phyloP scores from a whole-genome alignment of 2,797 vertebrate genomes.

The Sebastes elongatus region DNA sequence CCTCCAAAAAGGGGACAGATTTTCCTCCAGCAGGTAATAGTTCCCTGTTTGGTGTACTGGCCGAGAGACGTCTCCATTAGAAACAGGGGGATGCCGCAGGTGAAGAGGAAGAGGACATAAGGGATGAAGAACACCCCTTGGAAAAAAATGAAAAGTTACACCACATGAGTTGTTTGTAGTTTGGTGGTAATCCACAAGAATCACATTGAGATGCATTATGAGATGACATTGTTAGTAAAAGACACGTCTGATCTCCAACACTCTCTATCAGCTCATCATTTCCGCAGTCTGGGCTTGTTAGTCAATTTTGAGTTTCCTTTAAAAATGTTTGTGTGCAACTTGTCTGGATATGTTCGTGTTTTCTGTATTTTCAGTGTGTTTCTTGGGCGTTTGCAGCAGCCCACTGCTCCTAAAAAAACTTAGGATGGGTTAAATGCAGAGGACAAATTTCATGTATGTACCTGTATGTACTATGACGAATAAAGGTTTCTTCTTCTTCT shows the following conservation, averaged over 20 bases:
- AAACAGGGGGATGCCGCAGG: slow-evolving; percentile 85
- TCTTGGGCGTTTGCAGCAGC: background rate
- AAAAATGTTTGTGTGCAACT: background rate
- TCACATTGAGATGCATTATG: background rate
- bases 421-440: too few species aligned
- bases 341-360: background rate
- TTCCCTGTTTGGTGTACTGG: slow-evolving; percentile 83
- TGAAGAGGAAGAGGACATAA: slow-evolving; percentile 82
- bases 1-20: slow-evolving; percentile 86
- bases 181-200: background rate
- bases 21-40: slow-evolving; percentile 84
- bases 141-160: slow-evolving; percentile 35
- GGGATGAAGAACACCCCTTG: slow-evolving; percentile 86
- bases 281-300: background rate
- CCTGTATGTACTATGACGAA: too few species aligned
- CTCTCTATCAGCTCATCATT: background rate
- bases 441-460: too few species aligned
- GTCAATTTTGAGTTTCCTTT: background rate
- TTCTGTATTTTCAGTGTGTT: background rate
- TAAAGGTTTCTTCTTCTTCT: too few species aligned
- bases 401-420: too few species aligned
- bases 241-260: background rate
- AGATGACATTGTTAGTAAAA: background rate
- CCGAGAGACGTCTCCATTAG: slow-evolving; percentile 82
- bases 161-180: background rate